Evolutionary conservation across 1,140 invertebrate genomes (phyloP), one percentile per base, ranked within the genome.

Genomic region (Augochlora pura): DNA sequence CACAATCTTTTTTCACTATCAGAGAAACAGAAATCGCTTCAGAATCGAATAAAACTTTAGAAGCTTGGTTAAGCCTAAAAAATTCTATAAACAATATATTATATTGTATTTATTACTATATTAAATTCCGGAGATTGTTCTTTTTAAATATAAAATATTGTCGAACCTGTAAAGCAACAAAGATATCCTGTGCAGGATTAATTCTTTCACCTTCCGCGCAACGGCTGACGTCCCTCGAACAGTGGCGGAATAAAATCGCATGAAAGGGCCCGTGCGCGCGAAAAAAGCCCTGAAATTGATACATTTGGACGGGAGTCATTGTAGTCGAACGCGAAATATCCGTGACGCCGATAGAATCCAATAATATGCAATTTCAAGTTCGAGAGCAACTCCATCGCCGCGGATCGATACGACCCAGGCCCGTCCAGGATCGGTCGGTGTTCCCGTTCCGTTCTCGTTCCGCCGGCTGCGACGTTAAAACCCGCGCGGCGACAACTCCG

Each of bases 331-430:
- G 46, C 64, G 76, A 78, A 78, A 71, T 78, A 71, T 78, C 46
- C 38, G 16, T 18, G 60, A 72, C 25, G 68, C 39, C 76, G 68
- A 78, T 78, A 78, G 76, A 78, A 78, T 78, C 76, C 76, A 78
- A 78, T 78, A 78, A 78, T 78, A 78, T 72, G 76, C 76, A 78
- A 78, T 78, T 72, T 72, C 76, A 72, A 78, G 76, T 78, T 78
- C 60, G 59, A 72, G 63, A 78, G 69, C 71, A 72, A 78, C 68
- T 71, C 69, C 27, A 27, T 5, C 69, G 32, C 39, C 23, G 16
- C 60, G 69, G 54, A 64, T 72, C 76, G 76, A 78, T 77, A 57
- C 38, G 46, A 23, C 32, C 16, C 32, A 23, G 32, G 21, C 39
- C 39, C 23, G n/a, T 57, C 54, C 68, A 42, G 27, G n/a, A 32